phyloP scores from a whole-genome alignment of 2,888 invertebrate species.

The Brenthis hecate region DNA sequence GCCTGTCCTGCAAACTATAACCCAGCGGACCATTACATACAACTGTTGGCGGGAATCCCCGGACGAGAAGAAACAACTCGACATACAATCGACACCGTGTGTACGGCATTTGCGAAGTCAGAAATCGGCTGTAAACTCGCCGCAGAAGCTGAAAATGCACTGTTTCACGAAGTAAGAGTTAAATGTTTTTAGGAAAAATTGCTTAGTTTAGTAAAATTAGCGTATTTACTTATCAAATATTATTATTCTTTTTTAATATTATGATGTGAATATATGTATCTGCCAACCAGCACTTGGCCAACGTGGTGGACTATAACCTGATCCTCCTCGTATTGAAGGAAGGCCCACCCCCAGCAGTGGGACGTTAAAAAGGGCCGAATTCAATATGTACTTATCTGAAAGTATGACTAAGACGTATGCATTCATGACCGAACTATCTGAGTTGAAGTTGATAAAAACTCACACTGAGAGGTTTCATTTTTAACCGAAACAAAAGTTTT shows the following conservation, averaged over 20 bases:
- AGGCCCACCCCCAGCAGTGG: too few relatives aligned
- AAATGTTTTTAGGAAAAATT: neutral
- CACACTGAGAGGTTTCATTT: neutral
- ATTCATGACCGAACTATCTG: too few relatives aligned
- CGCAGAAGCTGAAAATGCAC: constrained; percentile 80
- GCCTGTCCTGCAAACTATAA: constrained; percentile 95
- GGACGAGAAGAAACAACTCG: constrained; percentile 91
- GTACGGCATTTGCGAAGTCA: constrained; percentile 87
- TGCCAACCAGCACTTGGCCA: too few relatives aligned
- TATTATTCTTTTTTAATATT: neutral
- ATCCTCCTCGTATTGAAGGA: too few relatives aligned
- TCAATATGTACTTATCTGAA: too few relatives aligned
- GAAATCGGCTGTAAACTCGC: constrained; percentile 84
- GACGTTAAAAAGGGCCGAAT: too few relatives aligned
- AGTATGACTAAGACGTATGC: too few relatives aligned
- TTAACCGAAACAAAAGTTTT: neutral
- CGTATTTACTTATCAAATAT: neutral
- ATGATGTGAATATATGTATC: too few relatives aligned
- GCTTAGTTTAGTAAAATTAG: too few relatives aligned
- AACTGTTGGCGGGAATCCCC: constrained; percentile 93
- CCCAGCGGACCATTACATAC: constrained; percentile 96
- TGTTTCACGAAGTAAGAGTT: constrained; percentile 61
- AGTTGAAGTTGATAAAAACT: too few relatives aligned
- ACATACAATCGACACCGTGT: constrained; percentile 89
- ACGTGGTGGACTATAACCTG: too few relatives aligned